Conservation (phyloP, 2,888 invertebrate genomes). For the Esperia sulphurella region DNA sequence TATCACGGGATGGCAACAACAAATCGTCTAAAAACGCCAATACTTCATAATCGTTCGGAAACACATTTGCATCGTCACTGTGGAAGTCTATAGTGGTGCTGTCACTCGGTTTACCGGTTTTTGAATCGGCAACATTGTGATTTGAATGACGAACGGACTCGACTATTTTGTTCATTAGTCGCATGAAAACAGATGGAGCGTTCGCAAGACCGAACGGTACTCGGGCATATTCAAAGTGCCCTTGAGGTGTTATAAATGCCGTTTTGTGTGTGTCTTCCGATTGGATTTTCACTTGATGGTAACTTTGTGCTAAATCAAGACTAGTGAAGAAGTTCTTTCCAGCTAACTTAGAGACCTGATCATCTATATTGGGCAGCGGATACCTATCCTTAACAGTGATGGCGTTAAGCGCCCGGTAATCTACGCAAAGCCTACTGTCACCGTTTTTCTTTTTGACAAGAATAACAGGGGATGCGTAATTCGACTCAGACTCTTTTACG, state of each 20-base stretch:
- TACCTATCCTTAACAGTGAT: conserved; percentile 22
- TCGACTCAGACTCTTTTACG: conserved; percentile 19
- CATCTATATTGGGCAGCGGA: conserved; percentile 24
- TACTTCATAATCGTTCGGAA: no score
- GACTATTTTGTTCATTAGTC: conserved; percentile 13
- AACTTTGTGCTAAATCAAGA: conserved; percentile 20
- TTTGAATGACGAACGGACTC: no score
- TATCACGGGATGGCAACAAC: no score
- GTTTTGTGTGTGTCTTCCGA: conserved; percentile 17
- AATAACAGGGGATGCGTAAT: conserved; percentile 22
- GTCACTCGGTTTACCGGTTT: no score
- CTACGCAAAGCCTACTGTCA: conserved; percentile 22
- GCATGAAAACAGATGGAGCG: conserved; percentile 20
- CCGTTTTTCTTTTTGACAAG: conserved; percentile 24
- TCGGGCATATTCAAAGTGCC: conserved; percentile 19
- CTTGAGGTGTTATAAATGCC: conserved; percentile 19
- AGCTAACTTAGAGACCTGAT: conserved; percentile 18
- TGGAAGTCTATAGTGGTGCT: no score
- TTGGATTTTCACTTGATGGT: conserved; percentile 17
- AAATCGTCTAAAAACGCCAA: no score
- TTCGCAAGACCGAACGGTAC: conserved; percentile 23
- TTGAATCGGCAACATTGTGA: no score
- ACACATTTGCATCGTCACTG: no score
- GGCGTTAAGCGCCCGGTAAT: conserved; percentile 21
- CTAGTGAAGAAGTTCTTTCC: conserved; percentile 21